Percentiles rank a stretch among this genome's conserved stretches.
Conservation (phyloP, 2,888 invertebrate genomes). For the Cerceris rybyensis region DNA sequence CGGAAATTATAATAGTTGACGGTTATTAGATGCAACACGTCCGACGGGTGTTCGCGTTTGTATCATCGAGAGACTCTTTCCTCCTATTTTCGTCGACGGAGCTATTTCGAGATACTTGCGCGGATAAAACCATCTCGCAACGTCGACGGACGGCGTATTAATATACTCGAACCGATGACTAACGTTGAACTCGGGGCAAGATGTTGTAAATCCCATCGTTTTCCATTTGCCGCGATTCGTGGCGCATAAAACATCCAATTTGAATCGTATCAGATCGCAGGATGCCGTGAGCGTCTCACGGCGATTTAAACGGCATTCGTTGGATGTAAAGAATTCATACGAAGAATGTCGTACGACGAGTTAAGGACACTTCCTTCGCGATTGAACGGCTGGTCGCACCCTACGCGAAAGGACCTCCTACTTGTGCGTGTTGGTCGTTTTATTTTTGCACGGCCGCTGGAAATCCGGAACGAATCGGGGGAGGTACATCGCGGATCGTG, state of each 20-base stretch:
- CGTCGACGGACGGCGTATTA: constrained; percentile 44
- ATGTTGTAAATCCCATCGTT: constrained; percentile 15
- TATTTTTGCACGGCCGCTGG: constrained; percentile 42
- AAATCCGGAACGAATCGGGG: constrained; percentile 61
- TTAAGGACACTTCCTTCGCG: constrained; percentile 58
- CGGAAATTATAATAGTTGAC: neutral
- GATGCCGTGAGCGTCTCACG: constrained; percentile 25
- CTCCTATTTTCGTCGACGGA: neutral
- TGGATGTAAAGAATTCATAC: constrained; percentile 65
- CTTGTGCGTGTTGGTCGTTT: constrained; percentile 24
- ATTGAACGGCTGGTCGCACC: constrained; percentile 48
- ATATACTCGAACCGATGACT: constrained; percentile 56
- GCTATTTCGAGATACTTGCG: neutral
- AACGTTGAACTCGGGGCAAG: constrained; percentile 38
- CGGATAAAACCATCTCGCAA: constrained; percentile 10
- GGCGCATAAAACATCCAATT: constrained; percentile 54
- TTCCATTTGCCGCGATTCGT: constrained; percentile 46
- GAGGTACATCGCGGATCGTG: constrained; percentile 41
- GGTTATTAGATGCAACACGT: neutral
- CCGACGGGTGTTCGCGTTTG: constrained; percentile 2
- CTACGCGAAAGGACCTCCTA: constrained; percentile 33
- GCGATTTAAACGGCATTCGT: constrained; percentile 62
- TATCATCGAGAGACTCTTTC: constrained; percentile 18
- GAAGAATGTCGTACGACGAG: constrained; percentile 68
- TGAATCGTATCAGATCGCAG: constrained; percentile 65